phyloP scores from a whole-genome alignment of 2,888 invertebrate genomes.

The Operophtera brumata region DNA sequence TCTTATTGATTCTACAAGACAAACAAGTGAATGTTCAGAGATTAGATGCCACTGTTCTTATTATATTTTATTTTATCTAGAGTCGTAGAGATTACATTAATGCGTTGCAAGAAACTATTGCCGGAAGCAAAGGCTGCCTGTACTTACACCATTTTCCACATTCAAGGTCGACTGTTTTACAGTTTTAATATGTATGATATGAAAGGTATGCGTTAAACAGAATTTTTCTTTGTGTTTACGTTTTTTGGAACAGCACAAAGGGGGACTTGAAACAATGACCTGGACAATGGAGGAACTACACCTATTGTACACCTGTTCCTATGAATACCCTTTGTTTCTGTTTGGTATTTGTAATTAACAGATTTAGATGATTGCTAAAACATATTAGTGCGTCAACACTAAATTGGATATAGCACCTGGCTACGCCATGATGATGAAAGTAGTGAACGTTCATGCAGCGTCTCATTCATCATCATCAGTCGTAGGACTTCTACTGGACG shows the following conservation, averaged over 20 bases:
- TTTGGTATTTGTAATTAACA: not conserved
- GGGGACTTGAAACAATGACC: not conserved
- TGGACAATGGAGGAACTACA: not conserved
- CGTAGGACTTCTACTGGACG: no score
- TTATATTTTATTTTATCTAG: not conserved
- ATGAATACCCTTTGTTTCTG: not conserved
- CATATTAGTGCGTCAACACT: not conserved
- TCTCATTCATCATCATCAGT: no score
- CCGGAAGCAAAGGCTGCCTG: no score
- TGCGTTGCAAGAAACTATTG: not conserved
- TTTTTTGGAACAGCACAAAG: not conserved
- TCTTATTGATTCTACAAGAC: constrained; percentile 7
- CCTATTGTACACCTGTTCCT: not conserved
- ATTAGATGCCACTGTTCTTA: not conserved
- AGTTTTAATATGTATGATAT: not conserved
- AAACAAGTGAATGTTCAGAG: constrained; percentile 21
- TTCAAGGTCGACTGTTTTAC: no score
- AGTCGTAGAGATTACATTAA: not conserved
- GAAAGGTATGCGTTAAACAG: not conserved
- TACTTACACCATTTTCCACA: no score
- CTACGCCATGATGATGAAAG: not conserved
- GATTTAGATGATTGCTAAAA: not conserved
- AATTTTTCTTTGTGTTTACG: not conserved
- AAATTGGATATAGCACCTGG: not conserved
- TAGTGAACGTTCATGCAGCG: no score